These are phyloP conservation scores for Tylochromis polylepis DNA, from an alignment of 2,113 vertebrate genomes.

Conservation along the genomic window DNA sequence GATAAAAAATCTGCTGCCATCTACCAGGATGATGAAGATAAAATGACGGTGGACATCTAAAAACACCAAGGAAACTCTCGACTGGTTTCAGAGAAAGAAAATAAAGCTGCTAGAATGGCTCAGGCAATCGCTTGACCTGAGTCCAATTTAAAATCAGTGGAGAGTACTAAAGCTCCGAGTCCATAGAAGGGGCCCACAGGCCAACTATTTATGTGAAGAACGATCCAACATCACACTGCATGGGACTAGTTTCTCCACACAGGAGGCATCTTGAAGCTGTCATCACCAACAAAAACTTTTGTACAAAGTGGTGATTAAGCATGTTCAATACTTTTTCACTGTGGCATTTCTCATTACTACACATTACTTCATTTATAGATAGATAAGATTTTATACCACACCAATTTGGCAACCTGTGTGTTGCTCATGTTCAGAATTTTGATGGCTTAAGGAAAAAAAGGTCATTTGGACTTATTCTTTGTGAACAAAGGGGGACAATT, in stretches of 20 bases:
- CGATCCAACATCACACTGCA: neutral
- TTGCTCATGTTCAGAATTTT: neutral
- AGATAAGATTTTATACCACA: neutral
- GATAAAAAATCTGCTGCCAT: neutral
- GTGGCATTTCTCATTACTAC: neutral
- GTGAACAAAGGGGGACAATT: neutral
- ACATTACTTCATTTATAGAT: neutral
- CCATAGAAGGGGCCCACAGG: neutral
- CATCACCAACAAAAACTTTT: neutral
- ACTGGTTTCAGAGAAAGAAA: neutral
- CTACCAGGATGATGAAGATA: neutral
- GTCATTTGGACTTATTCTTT: neutral
- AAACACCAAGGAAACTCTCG: neutral
- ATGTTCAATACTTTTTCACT: neutral
- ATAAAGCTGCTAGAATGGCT: too few species aligned
- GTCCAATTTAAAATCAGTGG: neutral
- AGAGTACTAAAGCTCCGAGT: neutral
- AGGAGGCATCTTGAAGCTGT: neutral
- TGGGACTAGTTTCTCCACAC: neutral
- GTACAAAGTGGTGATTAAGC: neutral
- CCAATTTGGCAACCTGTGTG: neutral
- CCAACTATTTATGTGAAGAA: neutral
- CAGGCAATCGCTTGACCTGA: neutral
- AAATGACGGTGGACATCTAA: neutral
- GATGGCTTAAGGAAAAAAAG: neutral